A percentile compares a stretch with the other conserved stretches of the same genome.
These are phyloP conservation scores for Enteromius argenteus DNA, from an alignment of 2,797 vertebrate species.

Conservation along the genomic window DNA sequence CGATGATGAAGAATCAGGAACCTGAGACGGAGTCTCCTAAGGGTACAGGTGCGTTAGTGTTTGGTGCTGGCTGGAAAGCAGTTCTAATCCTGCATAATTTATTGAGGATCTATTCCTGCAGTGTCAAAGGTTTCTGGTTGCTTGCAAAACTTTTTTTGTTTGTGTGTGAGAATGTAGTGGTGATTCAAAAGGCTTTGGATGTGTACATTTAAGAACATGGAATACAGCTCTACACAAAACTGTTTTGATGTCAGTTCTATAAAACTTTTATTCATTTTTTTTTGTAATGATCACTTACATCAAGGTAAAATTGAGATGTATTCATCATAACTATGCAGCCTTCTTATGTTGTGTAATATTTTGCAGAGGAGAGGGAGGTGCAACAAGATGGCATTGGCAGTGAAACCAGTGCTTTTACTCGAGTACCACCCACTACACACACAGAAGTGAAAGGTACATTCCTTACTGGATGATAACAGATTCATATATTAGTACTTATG, in stretches of 20 bases:
- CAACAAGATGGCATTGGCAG: constrained; percentile 71
- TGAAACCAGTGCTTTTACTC: constrained; percentile 79
- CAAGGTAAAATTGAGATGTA: neutral
- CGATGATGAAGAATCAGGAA: constrained; percentile 69
- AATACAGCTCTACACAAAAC: neutral
- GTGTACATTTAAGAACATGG: neutral
- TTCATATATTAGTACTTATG: neutral
- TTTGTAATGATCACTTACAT: neutral
- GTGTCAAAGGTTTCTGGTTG: constrained; percentile 2
- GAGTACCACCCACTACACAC: constrained; percentile 61
- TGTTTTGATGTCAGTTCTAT: neutral
- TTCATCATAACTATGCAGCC: neutral
- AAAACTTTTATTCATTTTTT: neutral
- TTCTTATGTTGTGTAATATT: neutral
- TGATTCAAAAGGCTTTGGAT: neutral
- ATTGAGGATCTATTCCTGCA: constrained; percentile 9
- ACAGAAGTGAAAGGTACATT: constrained; percentile 57
- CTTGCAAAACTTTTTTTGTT: neutral
- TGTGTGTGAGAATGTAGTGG: neutral
- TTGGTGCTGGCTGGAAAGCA: neutral
- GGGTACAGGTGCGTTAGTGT: constrained; percentile 62
- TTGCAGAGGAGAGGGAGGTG: constrained; percentile 60
- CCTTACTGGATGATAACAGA: neutral
- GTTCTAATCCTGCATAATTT: neutral
- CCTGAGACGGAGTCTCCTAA: constrained; percentile 51